Evolutionary conservation across 2,797 vertebrate genomes (phyloP).

Genomic region (Cyprinella venusta): DNA sequence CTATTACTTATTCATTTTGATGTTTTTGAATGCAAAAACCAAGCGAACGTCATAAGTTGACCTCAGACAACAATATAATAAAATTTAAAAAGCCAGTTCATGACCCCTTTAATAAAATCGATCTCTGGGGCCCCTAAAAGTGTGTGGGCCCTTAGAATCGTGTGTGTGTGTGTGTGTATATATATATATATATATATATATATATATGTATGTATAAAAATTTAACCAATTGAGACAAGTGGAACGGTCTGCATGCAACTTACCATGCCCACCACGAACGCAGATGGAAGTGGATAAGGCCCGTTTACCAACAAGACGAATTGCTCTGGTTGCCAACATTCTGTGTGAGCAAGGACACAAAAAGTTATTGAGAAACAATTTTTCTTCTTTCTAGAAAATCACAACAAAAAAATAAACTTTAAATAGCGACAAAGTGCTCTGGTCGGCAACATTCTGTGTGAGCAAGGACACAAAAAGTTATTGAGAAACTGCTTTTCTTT

Average conservation of each 20-base stretch:
- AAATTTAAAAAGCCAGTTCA: no score
- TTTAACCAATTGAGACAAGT: no score
- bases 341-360: slow-evolving; percentile 66
- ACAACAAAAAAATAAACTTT: background rate
- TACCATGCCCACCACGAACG: slow-evolving; percentile 88
- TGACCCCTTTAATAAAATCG: no score
- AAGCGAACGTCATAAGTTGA: no score
- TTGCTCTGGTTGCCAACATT: slow-evolving; percentile 89
- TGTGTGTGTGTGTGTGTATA: no score
- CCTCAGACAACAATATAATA: no score
- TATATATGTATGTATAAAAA: no score
- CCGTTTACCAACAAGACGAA: slow-evolving; percentile 85
- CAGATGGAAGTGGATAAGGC: slow-evolving; percentile 88
- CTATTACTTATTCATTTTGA: no score
- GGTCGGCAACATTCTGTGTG: slow-evolving; percentile 88
- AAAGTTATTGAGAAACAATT: background rate
- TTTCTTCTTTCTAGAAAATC: background rate
- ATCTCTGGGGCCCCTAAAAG: no score
- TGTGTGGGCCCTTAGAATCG: no score
- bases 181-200: no score
- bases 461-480: background rate
- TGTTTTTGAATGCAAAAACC: no score
- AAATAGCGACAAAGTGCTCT: slow-evolving; percentile 76
- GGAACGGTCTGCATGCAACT: slow-evolving; percentile 45
- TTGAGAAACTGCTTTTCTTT: background rate